Evolutionary conservation across 2,113 vertebrate genomes (phyloP).

Genomic region (Cygnus atratus): DNA sequence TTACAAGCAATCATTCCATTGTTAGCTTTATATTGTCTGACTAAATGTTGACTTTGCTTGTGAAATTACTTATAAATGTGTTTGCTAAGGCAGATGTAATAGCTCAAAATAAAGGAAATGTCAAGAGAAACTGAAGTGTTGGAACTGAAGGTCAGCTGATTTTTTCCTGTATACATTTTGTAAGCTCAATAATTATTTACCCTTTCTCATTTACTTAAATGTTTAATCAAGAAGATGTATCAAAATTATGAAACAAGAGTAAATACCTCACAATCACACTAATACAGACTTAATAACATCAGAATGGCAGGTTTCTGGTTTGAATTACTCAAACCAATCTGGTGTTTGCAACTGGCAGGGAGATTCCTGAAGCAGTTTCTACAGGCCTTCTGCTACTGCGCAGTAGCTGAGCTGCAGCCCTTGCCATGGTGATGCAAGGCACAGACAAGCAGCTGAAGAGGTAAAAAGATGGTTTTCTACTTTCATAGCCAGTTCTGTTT

Average conservation of each 20-base stretch:
- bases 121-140: conserved; percentile 29
- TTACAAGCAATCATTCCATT: not conserved
- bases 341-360: not conserved
- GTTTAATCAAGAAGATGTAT: conserved; percentile 15
- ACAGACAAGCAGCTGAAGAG: not conserved
- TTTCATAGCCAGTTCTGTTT: not conserved
- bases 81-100: not conserved
- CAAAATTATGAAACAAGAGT: conserved; percentile 24
- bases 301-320: not conserved
- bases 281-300: not conserved
- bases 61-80: conserved; percentile 13
- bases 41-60: conserved; percentile 14
- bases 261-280: conserved; percentile 20
- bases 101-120: conserved; percentile 35
- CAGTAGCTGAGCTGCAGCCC: not conserved
- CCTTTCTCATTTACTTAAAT: not conserved
- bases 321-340: not conserved
- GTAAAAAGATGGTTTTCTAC: not conserved
- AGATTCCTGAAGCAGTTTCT: not conserved
- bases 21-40: conserved; percentile 27
- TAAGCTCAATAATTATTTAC: conserved; percentile 9
- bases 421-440: not conserved
- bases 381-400: not conserved
- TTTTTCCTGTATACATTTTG: not conserved
- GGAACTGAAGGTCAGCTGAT: conserved; percentile 28